Conservation (phyloP, 2,888 invertebrate genomes). For the Chalcis sispes region DNA sequence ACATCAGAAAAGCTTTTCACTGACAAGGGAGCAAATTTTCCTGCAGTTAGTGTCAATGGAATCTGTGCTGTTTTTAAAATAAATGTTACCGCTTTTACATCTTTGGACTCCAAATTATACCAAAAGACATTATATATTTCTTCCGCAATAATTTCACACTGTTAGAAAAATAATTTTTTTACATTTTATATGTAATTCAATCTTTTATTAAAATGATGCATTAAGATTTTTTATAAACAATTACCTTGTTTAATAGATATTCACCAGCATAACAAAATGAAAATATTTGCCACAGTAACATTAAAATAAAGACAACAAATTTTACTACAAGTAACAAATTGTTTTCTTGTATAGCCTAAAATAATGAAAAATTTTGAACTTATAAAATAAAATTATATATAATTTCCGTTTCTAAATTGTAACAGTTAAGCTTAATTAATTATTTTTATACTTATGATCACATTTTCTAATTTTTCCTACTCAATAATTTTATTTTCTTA, state of each 20-base stretch:
- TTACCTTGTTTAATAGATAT: conserved; percentile 21
- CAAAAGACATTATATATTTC: conserved; percentile 59
- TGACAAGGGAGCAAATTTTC: conserved; percentile 33
- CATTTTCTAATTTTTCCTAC: no score
- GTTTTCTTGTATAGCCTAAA: background rate
- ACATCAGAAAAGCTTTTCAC: conserved; percentile 26
- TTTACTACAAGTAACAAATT: conserved; percentile 3
- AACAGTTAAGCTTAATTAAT: no score
- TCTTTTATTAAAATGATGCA: background rate
- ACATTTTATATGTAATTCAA: background rate
- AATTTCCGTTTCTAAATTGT: no score
- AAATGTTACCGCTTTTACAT: conserved; percentile 43
- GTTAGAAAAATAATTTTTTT: background rate
- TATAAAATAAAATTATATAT: no score
- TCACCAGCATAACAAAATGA: conserved; percentile 43
- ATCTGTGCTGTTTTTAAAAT: conserved; percentile 32
- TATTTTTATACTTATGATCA: no score
- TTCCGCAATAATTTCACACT: conserved; percentile 57
- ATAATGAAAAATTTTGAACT: no score
- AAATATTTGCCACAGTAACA: conserved; percentile 26
- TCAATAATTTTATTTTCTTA: background rate
- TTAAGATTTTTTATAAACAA: background rate
- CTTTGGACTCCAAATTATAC: conserved; percentile 57
- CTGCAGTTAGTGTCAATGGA: conserved; percentile 37
- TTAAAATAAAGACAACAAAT: background rate